A percentile compares a stretch with the other conserved stretches of the same genome.
Conservation (phyloP, 2,888 invertebrate species). For the Mantis religiosa region DNA sequence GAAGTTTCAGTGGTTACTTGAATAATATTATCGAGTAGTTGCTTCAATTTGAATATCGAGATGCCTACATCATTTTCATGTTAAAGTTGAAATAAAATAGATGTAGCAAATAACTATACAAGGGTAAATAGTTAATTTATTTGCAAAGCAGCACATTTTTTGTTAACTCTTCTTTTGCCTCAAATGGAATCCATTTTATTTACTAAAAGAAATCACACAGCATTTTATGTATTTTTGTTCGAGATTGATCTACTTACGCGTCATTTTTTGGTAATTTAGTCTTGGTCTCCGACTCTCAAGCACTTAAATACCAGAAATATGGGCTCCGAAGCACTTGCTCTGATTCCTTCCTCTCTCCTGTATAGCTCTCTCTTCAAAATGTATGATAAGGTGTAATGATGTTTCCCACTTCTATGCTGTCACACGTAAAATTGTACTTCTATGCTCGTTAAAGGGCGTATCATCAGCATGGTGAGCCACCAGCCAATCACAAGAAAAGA, state of each 20-base stretch:
- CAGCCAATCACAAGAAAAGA: neutral
- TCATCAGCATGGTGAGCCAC: neutral
- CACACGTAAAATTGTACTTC: neutral
- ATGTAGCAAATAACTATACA: neutral
- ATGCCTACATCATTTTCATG: no score
- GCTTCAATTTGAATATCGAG: no score
- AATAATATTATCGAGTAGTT: no score
- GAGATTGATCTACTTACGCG: slow-evolving; percentile 40
- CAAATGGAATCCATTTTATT: neutral
- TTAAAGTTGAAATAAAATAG: neutral
- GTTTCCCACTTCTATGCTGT: neutral
- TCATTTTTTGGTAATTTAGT: slow-evolving; percentile 40
- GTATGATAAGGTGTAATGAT: neutral
- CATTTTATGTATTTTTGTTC: neutral
- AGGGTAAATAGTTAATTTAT: neutral
- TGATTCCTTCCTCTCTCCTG: no score
- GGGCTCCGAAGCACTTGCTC: neutral
- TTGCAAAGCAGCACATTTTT: no score
- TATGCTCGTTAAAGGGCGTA: neutral
- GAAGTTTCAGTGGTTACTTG: no score
- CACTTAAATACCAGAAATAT: slow-evolving; percentile 14
- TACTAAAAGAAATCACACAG: neutral
- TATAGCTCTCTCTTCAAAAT: neutral
- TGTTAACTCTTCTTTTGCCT: no score
- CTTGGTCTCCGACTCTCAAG: slow-evolving; percentile 31